phyloP scores from a whole-genome alignment of 2,888 invertebrate species.

The Tinea semifulvella region DNA sequence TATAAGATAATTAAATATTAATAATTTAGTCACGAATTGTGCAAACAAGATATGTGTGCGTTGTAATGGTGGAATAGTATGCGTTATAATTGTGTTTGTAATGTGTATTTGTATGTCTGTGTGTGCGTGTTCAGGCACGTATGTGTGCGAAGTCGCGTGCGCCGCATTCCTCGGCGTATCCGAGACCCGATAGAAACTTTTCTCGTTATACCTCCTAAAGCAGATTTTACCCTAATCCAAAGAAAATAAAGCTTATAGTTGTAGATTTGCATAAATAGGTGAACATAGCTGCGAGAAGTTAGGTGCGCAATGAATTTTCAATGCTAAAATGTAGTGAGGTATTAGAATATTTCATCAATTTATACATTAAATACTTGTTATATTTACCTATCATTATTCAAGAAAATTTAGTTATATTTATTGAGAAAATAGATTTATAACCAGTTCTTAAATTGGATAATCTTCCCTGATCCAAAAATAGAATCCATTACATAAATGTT shows the following conservation, averaged over 20 bases:
- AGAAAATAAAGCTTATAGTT: background rate
- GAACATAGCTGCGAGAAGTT: constrained; percentile 1
- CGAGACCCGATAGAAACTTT: constrained; percentile 5
- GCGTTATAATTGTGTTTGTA: background rate
- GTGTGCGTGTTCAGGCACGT: background rate
- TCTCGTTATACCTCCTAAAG: background rate
- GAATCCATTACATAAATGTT: too few relatives aligned
- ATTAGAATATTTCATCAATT: constrained; percentile 8
- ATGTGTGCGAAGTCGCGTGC: constrained; percentile 13
- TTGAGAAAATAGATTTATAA: too few relatives aligned
- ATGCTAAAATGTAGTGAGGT: constrained; percentile 6
- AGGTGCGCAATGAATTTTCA: constrained; percentile 8
- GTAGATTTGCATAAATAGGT: constrained; percentile 2
- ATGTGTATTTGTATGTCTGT: constrained; percentile 7
- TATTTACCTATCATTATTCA: too few relatives aligned
- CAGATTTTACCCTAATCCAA: background rate
- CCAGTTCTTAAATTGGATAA: too few relatives aligned
- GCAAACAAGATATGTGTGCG: constrained; percentile 2
- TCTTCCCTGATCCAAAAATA: too few relatives aligned
- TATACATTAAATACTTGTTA: too few relatives aligned
- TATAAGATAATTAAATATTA: constrained; percentile 1
- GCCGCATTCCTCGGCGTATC: constrained; percentile 12
- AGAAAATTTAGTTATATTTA: too few relatives aligned
- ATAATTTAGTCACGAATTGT: constrained; percentile 4
- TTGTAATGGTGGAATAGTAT: background rate